Conservation (phyloP, 2,113 vertebrate species). For the Sorex araneus region DNA sequence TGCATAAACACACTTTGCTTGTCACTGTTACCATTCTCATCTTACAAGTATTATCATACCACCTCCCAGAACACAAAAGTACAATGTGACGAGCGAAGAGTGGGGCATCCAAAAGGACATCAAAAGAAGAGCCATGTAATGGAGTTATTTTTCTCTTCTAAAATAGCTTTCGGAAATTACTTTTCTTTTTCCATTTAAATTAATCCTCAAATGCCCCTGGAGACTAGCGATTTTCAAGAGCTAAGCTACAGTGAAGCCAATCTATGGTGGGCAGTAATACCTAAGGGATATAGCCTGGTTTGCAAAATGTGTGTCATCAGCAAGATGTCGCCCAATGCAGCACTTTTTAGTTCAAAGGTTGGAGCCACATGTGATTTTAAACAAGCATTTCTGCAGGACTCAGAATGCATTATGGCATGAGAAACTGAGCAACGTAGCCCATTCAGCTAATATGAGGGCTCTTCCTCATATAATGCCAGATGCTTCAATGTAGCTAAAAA, state of each 20-base stretch:
- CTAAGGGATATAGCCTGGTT: conserved; percentile 31
- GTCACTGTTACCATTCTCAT: background rate
- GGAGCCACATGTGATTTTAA: conserved; percentile 60
- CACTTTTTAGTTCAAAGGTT: conserved; percentile 46
- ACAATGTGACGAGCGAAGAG: background rate
- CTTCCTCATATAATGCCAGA: conserved; percentile 6
- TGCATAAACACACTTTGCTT: background rate
- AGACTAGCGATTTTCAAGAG: conserved; percentile 58
- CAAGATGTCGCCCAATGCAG: background rate
- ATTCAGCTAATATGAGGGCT: background rate
- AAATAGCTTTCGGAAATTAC: conserved; percentile 64
- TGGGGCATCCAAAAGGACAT: conserved; percentile 13
- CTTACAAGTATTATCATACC: background rate
- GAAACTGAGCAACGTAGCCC: background rate
- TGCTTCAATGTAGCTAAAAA: background rate
- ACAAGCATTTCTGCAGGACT: background rate
- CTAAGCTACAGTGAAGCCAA: background rate
- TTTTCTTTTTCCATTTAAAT: conserved; percentile 68
- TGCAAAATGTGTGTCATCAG: conserved; percentile 64
- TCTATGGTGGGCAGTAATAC: background rate
- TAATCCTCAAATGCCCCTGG: conserved; percentile 59
- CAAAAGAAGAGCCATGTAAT: conserved; percentile 12
- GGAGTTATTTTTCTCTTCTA: conserved; percentile 37
- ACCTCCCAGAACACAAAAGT: background rate
- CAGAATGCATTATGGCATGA: background rate